Base-by-base conservation (phyloP, 1,140 invertebrate genomes). In the Vanessa atalanta region DNA sequence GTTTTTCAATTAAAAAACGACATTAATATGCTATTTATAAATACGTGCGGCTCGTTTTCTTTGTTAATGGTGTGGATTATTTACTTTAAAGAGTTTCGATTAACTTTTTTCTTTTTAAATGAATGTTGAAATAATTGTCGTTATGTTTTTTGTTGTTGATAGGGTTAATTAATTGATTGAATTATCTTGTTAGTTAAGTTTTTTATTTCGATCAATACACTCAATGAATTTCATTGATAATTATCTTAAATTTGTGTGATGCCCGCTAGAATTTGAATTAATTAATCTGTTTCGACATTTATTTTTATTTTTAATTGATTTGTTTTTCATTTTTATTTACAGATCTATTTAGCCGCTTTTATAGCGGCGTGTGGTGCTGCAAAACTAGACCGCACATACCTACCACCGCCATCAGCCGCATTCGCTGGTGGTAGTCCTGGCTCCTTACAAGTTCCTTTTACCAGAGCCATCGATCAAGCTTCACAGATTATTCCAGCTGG, bases 371-470 rank as follows among this genome's bases (percentile, higher is more conserved):
- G 88, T 65, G 67, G 81, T 37, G 84, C 89, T 72, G 93, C 93
- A 51, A 93, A 94, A 71, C 84, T 95, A 47, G 94, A 95, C 68
- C 94, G 93, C 51, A 93, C 90, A 5, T 95, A 95, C 78, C 88
- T 95, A 12, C 94, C 95, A 37, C 95, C 95, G 13, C 84, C 93
- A 53, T 90, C 92, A 31, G 94, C 94, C 1, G 89, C 86, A 64
- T 87, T 88, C 47, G 93, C 93, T 50, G 94, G 93, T 16, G 94
- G 94, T 15, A 84, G 64, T 15, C 72, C 80, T 48, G 84, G 80
- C 1, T 79, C 79, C n/a, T 76, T 91, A n/a, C 81, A 87, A 77
- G 66, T 80, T 37, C 85, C 88, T 15, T 77, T 83, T 13, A 13
- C 73, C 16, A 78, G 73, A 57, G 79, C 76, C n/a, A 80, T 70